Evolutionary conservation across 1,140 invertebrate genomes (phyloP), one percentile per base, ranked within the genome.

Genomic region (Palaemon carinicauda): DNA sequence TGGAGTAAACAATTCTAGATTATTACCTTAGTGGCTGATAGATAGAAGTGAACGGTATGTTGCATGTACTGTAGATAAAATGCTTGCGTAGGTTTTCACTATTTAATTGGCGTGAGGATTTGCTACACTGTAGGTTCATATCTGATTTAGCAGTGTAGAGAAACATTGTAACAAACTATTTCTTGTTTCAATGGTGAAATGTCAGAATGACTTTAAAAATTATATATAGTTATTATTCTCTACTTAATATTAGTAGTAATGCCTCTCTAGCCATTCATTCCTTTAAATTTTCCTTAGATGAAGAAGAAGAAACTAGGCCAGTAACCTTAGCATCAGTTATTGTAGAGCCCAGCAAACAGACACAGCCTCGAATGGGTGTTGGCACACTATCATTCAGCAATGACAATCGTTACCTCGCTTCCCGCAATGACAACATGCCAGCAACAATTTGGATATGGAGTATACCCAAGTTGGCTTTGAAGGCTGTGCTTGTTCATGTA

Each of bases 381-480:
- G 91, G 92, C 7, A 86, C 80, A 5, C 53, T 91, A 7, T 88
- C 89, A 10, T 93, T 92, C 87, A 92, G 91, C 75, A 86, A 51
- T 29, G 91, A 92, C 82, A 90, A 90, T 87, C 90, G 91, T 79
- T 93, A 91, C 82, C 89, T 93, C 86, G 91, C 90, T 78, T 91
- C 91, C 9, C 89, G 89, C 0, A 54, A 74, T 17, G 74, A 79
- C 33, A 74, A 83, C 31, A 78, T 82, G 77, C 87, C 87, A 14
- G 81, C 52, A 24, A 60, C 69, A 21, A 65, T 88, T 19, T 88
- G 87, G 87, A 83, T 88, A 24, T 88, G 87, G 87, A 65, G 33
- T 21, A 56, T 82, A 75, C 60, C 74, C 24, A 73, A 52, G 9
- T 21, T 88, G 51, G 24, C 73, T 3, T 53, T 88, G 17, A 80